Base-by-base conservation (phyloP, 1,140 invertebrate genomes). In the Lepidurus apus region DNA sequence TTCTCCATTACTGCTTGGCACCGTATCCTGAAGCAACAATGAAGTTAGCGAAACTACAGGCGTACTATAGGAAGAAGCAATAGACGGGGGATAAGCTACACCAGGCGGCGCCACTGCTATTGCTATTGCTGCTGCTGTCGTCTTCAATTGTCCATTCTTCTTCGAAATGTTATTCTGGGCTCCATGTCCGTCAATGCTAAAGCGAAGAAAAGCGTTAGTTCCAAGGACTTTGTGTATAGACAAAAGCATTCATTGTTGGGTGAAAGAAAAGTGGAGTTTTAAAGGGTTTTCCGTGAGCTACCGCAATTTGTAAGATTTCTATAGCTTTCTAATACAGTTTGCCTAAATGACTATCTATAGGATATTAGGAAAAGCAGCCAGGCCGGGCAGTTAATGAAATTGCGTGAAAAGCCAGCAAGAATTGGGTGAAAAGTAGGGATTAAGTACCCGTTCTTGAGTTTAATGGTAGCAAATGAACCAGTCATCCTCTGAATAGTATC, bases 381-480 rank as follows among this genome's bases (percentile, higher is more conserved):
- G 34, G 34, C 34, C 34, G 34, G 34, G 34, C 34, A 34, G 34
- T 21, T 65, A 65, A 65, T 17, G 53, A n/a, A 65, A 13, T 13
- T 65, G 53, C 6, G 13, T n/a, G 8, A 17, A 65, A 21, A n/a
- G 21, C 6, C 21, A 65, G 21, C 6, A 65, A 65, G 53, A 65
- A 65, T 65, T 65, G 53, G 53, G 53, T 65, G 53, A 65, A 65
- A 65, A 65, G 53, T 65, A 65, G 53, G 53, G 53, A 65, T n/a
- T 34, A 65, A 65, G 53, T 65, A 65, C 53, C 45, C 53, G 53
- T 65, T 65, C 53, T 13, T 65, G 34, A 34, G 34, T 65, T 65
- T 65, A 65, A 65, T 65, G 53, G 53, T 65, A 65, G 53, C 17
- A 65, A 65, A 65, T 65, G 53, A 65, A 65, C 53, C 53, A 65